phyloP scores from a whole-genome alignment of 1,140 invertebrate genomes.

The Aphaenogaster floridana region DNA sequence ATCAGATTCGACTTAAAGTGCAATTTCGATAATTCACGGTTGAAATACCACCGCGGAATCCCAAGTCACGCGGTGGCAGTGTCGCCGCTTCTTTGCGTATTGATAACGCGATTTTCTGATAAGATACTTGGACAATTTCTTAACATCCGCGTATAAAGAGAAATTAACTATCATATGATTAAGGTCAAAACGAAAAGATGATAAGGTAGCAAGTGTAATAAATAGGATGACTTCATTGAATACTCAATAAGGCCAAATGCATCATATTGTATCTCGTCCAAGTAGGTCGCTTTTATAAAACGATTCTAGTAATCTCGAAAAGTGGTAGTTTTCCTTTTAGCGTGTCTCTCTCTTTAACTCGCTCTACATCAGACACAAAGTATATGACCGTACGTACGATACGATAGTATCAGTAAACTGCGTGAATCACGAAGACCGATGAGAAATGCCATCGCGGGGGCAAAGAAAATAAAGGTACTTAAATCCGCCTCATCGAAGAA shows the following conservation, averaged over 20 bases:
- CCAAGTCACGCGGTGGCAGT: slow-evolving; percentile 8
- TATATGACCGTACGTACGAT: neutral
- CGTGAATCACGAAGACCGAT: slow-evolving; percentile 6
- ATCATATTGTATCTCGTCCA: slow-evolving; percentile 32
- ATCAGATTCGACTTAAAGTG: slow-evolving; percentile 70
- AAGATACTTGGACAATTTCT: neutral
- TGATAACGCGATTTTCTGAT: neutral
- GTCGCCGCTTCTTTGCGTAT: slow-evolving; percentile 17
- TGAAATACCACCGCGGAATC: slow-evolving; percentile 39
- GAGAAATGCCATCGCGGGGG: neutral
- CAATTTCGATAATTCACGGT: slow-evolving; percentile 71
- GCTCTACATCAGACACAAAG: neutral
- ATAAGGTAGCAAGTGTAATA: neutral
- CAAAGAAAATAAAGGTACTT: slow-evolving; percentile 54
- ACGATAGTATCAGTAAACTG: neutral
- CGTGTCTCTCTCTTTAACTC: neutral
- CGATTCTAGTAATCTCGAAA: slow-evolving; percentile 27
- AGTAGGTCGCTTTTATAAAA: slow-evolving; percentile 42
- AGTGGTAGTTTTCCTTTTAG: slow-evolving; percentile 14
- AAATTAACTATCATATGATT: neutral
- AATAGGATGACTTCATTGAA: slow-evolving; percentile 39
- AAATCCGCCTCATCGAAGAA: slow-evolving; percentile 33
- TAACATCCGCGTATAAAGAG: no score
- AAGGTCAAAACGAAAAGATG: neutral
- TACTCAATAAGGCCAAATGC: slow-evolving; percentile 30